Percentiles rank a stretch among this genome's conserved stretches.
These are phyloP conservation scores for Aphelinus certus DNA, from an alignment of 1,140 invertebrate genomes.

Conservation along the genomic window DNA sequence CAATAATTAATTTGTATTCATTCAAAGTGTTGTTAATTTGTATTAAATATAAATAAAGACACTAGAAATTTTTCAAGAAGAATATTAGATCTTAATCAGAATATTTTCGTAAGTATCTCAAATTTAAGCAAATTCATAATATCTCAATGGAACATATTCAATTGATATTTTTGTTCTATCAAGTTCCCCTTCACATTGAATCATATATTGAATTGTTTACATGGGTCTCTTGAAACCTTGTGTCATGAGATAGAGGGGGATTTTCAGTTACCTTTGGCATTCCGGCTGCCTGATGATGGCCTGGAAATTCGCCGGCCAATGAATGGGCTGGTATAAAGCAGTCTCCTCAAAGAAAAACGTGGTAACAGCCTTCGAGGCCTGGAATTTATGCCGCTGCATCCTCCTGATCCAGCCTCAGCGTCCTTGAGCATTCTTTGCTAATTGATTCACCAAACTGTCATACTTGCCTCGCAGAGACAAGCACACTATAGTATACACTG, in stretches of 20 bases:
- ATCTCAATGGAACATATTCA: too few relatives aligned
- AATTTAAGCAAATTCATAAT: too few relatives aligned
- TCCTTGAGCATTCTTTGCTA: slow-evolving; percentile 59
- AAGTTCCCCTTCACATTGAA: too few relatives aligned
- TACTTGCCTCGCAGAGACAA: slow-evolving; percentile 40
- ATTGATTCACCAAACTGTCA: slow-evolving; percentile 39
- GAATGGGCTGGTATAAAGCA: slow-evolving; percentile 66
- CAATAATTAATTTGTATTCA: slow-evolving; percentile 14
- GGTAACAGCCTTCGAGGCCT: slow-evolving; percentile 59
- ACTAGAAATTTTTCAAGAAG: background rate
- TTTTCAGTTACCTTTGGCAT: slow-evolving; percentile 49
- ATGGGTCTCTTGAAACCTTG: too few relatives aligned
- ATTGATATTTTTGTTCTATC: too few relatives aligned
- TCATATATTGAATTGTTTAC: too few relatives aligned
- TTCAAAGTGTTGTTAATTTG: background rate
- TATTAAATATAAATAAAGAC: background rate
- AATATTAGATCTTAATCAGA: background rate
- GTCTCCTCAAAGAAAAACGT: slow-evolving; percentile 65
- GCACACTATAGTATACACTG: slow-evolving; percentile 2
- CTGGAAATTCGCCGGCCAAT: slow-evolving; percentile 62
- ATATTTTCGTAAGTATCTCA: too few relatives aligned
- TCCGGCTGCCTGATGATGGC: slow-evolving; percentile 50
- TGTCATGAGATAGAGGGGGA: background rate
- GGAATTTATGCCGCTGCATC: slow-evolving; percentile 52
- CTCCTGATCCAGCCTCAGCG: slow-evolving; percentile 53